Evolutionary conservation across 2,113 vertebrate genomes (phyloP).

Genomic region (Megatriorchis doriae): DNA sequence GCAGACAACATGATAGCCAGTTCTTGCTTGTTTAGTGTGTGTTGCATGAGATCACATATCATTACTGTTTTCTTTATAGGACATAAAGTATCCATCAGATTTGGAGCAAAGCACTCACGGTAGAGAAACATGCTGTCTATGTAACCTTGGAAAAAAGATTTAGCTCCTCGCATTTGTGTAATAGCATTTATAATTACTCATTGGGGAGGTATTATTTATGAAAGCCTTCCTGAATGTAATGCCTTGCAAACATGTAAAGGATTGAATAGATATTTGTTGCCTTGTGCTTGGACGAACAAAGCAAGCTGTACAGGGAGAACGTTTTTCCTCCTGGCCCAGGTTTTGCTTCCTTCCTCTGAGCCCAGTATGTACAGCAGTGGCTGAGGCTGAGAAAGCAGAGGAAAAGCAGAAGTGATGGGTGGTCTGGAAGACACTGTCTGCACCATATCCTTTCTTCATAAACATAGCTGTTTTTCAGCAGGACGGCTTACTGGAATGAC

Average conservation of each 20-base stretch:
- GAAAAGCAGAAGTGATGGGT: background rate
- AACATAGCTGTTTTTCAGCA: background rate
- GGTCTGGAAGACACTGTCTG: background rate
- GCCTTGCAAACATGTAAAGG: background rate
- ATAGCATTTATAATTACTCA: background rate
- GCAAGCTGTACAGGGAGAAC: background rate
- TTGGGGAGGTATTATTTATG: background rate
- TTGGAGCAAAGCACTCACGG: background rate
- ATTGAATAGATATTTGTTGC: background rate
- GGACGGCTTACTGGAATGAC: background rate
- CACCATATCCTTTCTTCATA: background rate
- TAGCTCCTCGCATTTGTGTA: conserved; percentile 5
- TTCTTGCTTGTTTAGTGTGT: background rate
- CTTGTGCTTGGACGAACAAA: background rate
- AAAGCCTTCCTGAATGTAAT: conserved; percentile 10
- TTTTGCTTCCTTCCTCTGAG: background rate
- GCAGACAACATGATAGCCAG: background rate
- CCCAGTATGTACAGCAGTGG: too few relatives aligned
- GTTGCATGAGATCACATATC: background rate
- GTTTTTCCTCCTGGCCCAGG: background rate
- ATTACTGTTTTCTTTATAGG: background rate
- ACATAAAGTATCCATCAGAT: background rate
- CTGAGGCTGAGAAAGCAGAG: background rate
- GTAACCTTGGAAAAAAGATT: conserved; percentile 15
- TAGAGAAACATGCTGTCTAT: background rate